Conservation (phyloP, 2,888 invertebrate species). For the Thysanoteuthis rhombus region DNA sequence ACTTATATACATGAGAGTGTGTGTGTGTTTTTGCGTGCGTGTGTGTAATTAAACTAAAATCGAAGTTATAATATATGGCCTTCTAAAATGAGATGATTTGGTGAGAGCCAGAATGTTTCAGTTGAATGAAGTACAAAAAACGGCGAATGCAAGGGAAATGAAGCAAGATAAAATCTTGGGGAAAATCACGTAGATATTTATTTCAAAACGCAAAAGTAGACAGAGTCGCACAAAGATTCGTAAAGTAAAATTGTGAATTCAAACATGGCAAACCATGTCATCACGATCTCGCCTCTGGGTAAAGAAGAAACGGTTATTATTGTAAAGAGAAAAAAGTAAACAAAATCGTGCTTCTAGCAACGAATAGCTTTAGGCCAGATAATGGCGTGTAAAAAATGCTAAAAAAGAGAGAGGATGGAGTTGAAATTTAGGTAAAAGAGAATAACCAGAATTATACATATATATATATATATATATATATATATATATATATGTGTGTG, state of each 20-base stretch:
- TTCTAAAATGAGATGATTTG: neutral
- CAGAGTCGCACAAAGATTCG: neutral
- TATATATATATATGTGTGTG: neutral
- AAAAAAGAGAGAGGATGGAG: neutral
- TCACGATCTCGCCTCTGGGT: slow-evolving; percentile 12
- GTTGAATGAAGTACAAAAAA: neutral
- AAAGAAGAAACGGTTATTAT: neutral
- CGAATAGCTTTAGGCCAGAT: neutral
- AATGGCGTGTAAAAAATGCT: neutral
- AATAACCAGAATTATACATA: neutral
- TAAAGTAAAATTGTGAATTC: neutral
- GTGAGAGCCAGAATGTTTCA: neutral
- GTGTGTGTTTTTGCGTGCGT: neutral
- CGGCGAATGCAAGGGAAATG: neutral
- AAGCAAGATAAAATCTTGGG: neutral
- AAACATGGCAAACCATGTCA: neutral
- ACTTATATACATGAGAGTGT: neutral
- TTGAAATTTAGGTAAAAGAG: neutral
- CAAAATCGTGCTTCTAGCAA: neutral
- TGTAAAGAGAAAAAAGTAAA: neutral
- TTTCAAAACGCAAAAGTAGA: neutral
- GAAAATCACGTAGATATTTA: neutral
- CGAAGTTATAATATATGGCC: neutral
- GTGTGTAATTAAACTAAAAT: neutral
- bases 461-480: neutral